Percentiles rank a stretch among this genome's conserved stretches.
Evolutionary conservation across 2,113 vertebrate genomes (phyloP).

Genomic region (Chascanopsetta lugubris): DNA sequence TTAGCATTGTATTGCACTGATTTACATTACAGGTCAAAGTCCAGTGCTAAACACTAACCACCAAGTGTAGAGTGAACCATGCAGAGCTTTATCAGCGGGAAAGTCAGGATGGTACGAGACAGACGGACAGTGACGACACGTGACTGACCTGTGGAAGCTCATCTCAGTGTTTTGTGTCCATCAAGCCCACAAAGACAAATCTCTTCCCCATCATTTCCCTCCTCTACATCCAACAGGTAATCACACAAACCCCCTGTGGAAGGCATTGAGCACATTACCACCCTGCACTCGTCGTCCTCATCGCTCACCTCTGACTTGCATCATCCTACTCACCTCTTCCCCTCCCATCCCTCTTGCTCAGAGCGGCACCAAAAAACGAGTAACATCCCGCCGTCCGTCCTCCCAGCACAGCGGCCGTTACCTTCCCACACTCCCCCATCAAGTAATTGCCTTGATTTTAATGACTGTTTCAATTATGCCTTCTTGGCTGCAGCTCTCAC

Average conservation of each 20-base stretch:
- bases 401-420: conserved; percentile 11
- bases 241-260: not conserved
- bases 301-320: conserved; percentile 1
- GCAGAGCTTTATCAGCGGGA: too few species aligned
- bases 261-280: not conserved
- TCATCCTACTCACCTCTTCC: not conserved
- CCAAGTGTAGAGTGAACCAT: too few species aligned
- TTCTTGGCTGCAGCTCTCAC: conserved; percentile 47
- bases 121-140: too few species aligned
- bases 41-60: conserved; percentile 51
- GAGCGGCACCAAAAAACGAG: conserved; percentile 13
- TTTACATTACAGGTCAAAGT: conserved; percentile 31
- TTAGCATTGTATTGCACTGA: conserved; percentile 52
- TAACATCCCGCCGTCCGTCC: not conserved
- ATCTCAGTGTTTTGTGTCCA: too few species aligned
- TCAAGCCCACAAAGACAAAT: too few species aligned
- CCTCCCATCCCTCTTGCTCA: not conserved
- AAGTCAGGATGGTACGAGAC: too few species aligned
- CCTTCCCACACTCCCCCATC: conserved; percentile 28
- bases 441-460: conserved; percentile 62
- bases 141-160: too few species aligned
- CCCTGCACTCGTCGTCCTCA: not conserved
- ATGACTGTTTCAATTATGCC: conserved; percentile 62
- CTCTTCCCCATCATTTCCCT: too few species aligned
- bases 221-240: not conserved